Percentiles rank a stretch among this genome's conserved stretches.
Evolutionary conservation across 1,140 invertebrate genomes (phyloP).

Genomic region (Aphaenogaster rudis): DNA sequence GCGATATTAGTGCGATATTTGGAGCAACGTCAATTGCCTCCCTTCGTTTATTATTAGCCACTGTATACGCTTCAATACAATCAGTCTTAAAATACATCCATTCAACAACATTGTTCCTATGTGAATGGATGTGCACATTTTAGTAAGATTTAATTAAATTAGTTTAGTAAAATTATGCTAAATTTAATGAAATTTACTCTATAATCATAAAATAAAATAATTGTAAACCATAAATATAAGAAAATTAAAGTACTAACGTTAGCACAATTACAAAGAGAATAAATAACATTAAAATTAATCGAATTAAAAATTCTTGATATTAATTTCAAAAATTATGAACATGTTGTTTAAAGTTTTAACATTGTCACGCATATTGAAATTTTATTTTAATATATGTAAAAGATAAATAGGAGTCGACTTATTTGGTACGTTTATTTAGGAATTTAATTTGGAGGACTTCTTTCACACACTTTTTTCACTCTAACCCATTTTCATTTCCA

Average conservation of each 20-base stretch:
- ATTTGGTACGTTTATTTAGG: neutral
- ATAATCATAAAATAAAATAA: neutral
- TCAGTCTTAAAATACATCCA: neutral
- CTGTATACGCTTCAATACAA: conserved; percentile 16
- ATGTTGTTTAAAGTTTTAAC: neutral
- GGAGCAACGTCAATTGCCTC: conserved; percentile 11
- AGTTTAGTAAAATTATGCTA: neutral
- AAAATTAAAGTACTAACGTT: neutral
- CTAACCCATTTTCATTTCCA: neutral
- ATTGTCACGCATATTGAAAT: neutral
- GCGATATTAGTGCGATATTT: conserved; percentile 23
- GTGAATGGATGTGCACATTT: neutral
- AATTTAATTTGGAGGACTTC: neutral
- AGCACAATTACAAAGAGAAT: conserved; percentile 1
- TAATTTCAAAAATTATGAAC: neutral
- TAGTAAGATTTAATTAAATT: conserved; percentile 29
- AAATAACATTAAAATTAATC: conserved; percentile 1
- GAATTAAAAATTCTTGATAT: neutral
- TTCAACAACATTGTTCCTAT: neutral
- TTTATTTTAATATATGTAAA: neutral
- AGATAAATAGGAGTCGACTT: neutral
- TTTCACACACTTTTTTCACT: neutral
- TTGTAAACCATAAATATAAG: neutral
- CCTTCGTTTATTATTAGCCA: conserved; percentile 29
- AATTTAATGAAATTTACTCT: conserved; percentile 14